Percentiles rank a stretch among this genome's conserved stretches.
These are phyloP conservation scores for Perodicticus potto DNA, from an alignment of 2,797 vertebrate genomes.

Conservation along the genomic window DNA sequence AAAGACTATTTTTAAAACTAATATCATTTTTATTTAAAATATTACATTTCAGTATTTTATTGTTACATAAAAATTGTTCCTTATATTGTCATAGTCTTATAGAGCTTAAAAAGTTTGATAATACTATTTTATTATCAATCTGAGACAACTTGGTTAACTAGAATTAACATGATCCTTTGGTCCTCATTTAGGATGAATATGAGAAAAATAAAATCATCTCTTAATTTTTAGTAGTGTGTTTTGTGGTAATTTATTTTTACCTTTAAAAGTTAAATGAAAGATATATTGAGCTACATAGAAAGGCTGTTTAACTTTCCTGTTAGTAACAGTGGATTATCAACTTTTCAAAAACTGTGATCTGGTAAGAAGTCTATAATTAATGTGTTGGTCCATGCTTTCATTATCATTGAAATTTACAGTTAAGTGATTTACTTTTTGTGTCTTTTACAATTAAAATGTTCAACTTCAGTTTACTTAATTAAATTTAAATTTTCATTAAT, in stretches of 20 bases:
- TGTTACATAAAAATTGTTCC: conserved; percentile 37
- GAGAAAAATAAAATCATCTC: background rate
- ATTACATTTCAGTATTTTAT: background rate
- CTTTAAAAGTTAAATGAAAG: conserved; percentile 35
- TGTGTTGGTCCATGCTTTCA: conserved; percentile 15
- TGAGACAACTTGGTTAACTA: conserved; percentile 14
- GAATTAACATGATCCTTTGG: conserved; percentile 27
- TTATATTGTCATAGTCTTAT: conserved; percentile 45
- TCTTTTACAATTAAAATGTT: conserved; percentile 29
- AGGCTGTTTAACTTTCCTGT: background rate
- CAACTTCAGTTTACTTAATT: conserved; percentile 53
- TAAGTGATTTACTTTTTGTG: conserved; percentile 16
- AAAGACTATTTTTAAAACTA: conserved; percentile 23
- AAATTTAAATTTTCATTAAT: conserved; percentile 39
- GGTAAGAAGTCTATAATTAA: conserved; percentile 23
- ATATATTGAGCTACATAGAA: conserved; percentile 22
- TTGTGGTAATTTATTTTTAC: background rate
- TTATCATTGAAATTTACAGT: conserved; percentile 43
- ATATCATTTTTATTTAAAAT: conserved; percentile 55
- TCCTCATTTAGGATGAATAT: background rate
- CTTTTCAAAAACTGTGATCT: conserved; percentile 33
- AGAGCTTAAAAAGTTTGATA: background rate
- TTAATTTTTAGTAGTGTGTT: background rate
- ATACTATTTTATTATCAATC: conserved; percentile 47
- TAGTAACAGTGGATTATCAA: conserved; percentile 17